A percentile compares a stretch with the other conserved stretches of the same genome.
Evolutionary conservation across 2,797 vertebrate genomes (phyloP).

Genomic region (Eulemur albifrons): DNA sequence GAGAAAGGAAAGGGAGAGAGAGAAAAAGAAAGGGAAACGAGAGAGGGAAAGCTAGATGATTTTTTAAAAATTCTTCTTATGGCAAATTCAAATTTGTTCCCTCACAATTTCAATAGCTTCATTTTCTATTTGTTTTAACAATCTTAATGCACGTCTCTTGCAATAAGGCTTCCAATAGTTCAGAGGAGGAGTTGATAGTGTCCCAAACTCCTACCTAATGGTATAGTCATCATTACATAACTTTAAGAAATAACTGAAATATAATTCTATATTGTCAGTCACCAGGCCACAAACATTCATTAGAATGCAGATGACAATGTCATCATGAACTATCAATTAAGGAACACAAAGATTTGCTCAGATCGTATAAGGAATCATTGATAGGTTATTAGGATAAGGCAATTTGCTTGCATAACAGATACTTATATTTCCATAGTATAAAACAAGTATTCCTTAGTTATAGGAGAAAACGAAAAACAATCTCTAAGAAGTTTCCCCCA

Average conservation of each 20-base stretch:
- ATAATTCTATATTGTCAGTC: slow-evolving; percentile 42
- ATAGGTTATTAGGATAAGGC: slow-evolving; percentile 8
- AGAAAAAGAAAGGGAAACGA: not conserved
- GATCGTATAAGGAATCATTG: slow-evolving; percentile 51
- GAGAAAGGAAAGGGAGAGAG: not conserved
- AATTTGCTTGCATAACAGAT: slow-evolving; percentile 34
- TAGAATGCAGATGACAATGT: slow-evolving; percentile 27
- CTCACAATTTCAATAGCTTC: slow-evolving; percentile 34
- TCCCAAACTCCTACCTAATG: slow-evolving; percentile 50
- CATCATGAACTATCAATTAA: slow-evolving; percentile 32
- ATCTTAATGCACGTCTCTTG: slow-evolving; percentile 19
- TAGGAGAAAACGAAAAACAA: slow-evolving; percentile 29
- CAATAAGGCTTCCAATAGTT: slow-evolving; percentile 11
- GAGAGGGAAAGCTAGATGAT: not conserved
- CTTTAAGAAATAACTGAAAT: slow-evolving; percentile 60
- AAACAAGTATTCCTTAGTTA: slow-evolving; percentile 30
- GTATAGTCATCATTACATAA: slow-evolving; percentile 55
- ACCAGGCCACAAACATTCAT: slow-evolving; percentile 48
- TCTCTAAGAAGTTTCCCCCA: not conserved
- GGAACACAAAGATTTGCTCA: slow-evolving; percentile 40
- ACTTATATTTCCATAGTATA: slow-evolving; percentile 11
- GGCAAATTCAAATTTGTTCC: not conserved
- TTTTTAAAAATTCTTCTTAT: not conserved
- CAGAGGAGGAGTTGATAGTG: not conserved
- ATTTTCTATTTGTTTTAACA: slow-evolving; percentile 54